Percentiles rank a stretch among this genome's conserved stretches.
Evolutionary conservation across 2,888 invertebrate genomes (phyloP).

Genomic region (Dynastes maya): DNA sequence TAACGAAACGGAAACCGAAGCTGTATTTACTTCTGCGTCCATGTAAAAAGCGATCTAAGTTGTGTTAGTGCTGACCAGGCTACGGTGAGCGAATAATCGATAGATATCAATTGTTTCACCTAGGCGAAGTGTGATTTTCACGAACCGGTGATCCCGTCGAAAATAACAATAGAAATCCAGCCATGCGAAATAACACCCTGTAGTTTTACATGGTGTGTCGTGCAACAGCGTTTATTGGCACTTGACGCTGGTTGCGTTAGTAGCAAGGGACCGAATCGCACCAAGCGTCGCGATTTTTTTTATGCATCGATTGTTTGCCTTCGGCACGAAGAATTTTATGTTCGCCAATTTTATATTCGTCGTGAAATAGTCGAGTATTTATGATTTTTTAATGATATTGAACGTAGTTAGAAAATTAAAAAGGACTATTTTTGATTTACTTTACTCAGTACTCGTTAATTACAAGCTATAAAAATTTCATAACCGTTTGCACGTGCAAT

Average conservation of each 20-base stretch:
- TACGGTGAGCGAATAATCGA: slow-evolving; percentile 40
- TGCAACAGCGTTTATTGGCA: slow-evolving; percentile 59
- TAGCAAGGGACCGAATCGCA: slow-evolving; percentile 20
- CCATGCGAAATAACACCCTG: slow-evolving; percentile 60
- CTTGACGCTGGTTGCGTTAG: slow-evolving; percentile 56
- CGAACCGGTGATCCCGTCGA: slow-evolving; percentile 55
- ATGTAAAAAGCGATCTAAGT: neutral
- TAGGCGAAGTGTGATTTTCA: slow-evolving; percentile 57
- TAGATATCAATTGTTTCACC: slow-evolving; percentile 55
- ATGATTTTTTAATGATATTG: slow-evolving; percentile 61
- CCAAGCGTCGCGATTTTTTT: slow-evolving; percentile 19
- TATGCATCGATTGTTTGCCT: slow-evolving; percentile 48
- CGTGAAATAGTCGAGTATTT: slow-evolving; percentile 54
- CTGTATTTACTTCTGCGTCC: too few relatives aligned
- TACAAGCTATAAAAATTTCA: too few relatives aligned
- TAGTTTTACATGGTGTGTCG: slow-evolving; percentile 57
- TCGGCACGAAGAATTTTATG: slow-evolving; percentile 51
- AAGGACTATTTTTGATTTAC: slow-evolving; percentile 22
- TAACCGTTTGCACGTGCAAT: too few relatives aligned
- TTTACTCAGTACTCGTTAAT: slow-evolving; percentile 24
- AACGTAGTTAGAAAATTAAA: slow-evolving; percentile 56
- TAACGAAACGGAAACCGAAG: too few relatives aligned
- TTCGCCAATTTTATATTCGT: slow-evolving; percentile 44
- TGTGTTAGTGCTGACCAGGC: neutral
- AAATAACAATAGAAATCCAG: slow-evolving; percentile 61